Conservation (phyloP, 2,113 vertebrate genomes). For the Tetrao urogallus region DNA sequence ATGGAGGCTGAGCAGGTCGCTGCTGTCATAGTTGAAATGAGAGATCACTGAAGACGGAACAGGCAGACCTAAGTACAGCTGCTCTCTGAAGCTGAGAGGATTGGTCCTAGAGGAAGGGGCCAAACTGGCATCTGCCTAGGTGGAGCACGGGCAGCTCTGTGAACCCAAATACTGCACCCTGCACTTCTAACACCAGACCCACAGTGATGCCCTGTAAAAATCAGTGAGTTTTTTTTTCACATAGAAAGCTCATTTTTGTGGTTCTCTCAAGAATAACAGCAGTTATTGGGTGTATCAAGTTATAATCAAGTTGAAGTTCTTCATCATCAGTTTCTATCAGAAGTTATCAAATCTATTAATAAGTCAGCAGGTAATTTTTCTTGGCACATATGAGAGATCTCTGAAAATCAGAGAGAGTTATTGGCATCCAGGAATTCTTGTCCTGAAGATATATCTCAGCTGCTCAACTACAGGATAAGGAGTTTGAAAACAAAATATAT, state of each 20-base stretch:
- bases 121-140: neutral
- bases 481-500: neutral
- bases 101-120: neutral
- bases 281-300: neutral
- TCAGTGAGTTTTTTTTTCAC: neutral
- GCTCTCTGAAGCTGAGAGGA: neutral
- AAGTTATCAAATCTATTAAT: neutral
- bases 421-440: neutral
- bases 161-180: neutral
- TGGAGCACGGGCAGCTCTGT: neutral
- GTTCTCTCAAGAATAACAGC: neutral
- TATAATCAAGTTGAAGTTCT: neutral
- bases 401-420: neutral
- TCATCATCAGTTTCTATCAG: neutral
- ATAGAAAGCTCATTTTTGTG: neutral
- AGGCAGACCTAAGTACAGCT: conserved; percentile 2
- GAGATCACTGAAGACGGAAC: conserved; percentile 12
- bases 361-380: neutral
- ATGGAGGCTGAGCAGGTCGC: conserved; percentile 27
- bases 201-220: conserved; percentile 36
- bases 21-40: conserved; percentile 75
- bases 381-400: neutral
- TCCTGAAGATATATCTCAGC: neutral
- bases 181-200: neutral
- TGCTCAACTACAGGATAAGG: neutral